These are phyloP conservation scores for Ctenopoma kingsleyae DNA, from an alignment of 2,797 vertebrate species.

Conservation along the genomic window DNA sequence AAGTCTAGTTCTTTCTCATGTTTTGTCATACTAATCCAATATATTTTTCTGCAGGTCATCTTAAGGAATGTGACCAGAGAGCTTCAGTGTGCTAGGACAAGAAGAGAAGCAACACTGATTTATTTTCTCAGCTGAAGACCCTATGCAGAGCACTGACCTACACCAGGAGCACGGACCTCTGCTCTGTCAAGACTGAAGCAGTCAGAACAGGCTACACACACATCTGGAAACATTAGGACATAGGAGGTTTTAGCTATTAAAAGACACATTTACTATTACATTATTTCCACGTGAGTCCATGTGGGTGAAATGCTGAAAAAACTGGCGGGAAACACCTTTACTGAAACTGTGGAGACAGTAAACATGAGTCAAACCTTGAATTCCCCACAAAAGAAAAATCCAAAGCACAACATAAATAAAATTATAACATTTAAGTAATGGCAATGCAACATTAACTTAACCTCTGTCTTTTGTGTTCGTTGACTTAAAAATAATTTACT, in stretches of 20 bases:
- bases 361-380: too few relatives aligned
- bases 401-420: too few relatives aligned
- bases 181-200: slow-evolving; percentile 18
- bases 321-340: too few relatives aligned
- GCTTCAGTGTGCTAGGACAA: slow-evolving; percentile 40
- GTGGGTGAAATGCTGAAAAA: too few relatives aligned
- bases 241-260: slow-evolving; percentile 5
- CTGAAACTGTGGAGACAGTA: too few relatives aligned
- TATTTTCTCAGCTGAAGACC: slow-evolving; percentile 80
- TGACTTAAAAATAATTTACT: too few relatives aligned
- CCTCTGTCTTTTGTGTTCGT: too few relatives aligned
- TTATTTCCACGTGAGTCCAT: too few relatives aligned
- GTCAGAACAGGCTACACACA: slow-evolving; percentile 20
- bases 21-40: not conserved
- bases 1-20: not conserved
- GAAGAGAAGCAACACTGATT: slow-evolving; percentile 40
- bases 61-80: slow-evolving; percentile 32
- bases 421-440: too few relatives aligned
- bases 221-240: slow-evolving; percentile 30
- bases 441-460: too few relatives aligned
- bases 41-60: slow-evolving; percentile 1
- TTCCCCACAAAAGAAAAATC: too few relatives aligned
- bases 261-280: not conserved
- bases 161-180: slow-evolving; percentile 45
- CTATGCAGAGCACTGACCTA: slow-evolving; percentile 50